Percentiles rank a stretch among this genome's conserved stretches.
Evolutionary conservation across 2,888 invertebrate genomes (phyloP).

Genomic region (Xestia sexstrigata): DNA sequence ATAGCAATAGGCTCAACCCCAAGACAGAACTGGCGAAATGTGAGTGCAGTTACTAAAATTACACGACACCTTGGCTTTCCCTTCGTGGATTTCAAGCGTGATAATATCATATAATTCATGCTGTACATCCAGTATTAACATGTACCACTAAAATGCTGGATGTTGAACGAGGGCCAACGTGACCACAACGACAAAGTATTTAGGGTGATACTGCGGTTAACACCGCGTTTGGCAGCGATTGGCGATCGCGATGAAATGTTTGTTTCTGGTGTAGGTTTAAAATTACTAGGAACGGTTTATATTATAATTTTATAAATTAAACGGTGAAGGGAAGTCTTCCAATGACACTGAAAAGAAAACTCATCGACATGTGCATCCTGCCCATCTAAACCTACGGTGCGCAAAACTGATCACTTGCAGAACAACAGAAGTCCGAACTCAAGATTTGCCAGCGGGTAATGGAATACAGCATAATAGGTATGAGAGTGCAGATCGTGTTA

Average conservation of each 20-base stretch:
- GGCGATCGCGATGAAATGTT: constrained; percentile 7
- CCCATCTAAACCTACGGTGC: too few relatives aligned
- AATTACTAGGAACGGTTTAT: not conserved
- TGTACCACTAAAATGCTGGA: not conserved
- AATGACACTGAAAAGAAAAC: too few relatives aligned
- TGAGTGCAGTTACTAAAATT: not conserved
- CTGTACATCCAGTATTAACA: not conserved
- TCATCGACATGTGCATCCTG: too few relatives aligned
- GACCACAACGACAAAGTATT: constrained; percentile 42
- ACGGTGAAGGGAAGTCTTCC: too few relatives aligned
- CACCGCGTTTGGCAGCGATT: constrained; percentile 51
- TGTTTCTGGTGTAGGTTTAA: too few relatives aligned
- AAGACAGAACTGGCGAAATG: not conserved
- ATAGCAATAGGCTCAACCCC: not conserved
- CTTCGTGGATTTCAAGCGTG: not conserved
- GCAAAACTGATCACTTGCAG: too few relatives aligned
- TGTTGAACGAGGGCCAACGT: constrained; percentile 43
- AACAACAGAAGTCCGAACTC: too few relatives aligned
- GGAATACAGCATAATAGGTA: too few relatives aligned
- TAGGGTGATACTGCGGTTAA: constrained; percentile 23
- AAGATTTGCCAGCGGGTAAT: too few relatives aligned
- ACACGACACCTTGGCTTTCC: not conserved
- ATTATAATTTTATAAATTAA: too few relatives aligned
- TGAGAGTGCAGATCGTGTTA: too few relatives aligned
- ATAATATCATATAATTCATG: not conserved